Evolutionary conservation across 2,113 vertebrate species (phyloP).

Genomic region (Rallus limicola): DNA sequence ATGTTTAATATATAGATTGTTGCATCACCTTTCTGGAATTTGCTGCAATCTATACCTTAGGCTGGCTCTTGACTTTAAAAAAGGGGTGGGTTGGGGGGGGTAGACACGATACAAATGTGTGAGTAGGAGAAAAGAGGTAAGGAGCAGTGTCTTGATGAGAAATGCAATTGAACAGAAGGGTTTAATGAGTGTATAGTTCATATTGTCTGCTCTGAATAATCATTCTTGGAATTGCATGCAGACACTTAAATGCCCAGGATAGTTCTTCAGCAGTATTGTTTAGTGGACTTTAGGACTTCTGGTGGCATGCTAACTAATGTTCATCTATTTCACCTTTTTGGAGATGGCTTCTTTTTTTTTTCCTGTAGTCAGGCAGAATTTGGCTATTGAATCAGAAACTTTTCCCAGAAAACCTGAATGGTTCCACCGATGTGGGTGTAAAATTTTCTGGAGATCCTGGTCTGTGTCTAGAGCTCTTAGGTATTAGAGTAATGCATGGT

Average conservation of each 20-base stretch:
- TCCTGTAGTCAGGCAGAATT: fast-evolving
- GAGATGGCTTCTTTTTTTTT: background rate
- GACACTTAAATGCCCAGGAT: background rate
- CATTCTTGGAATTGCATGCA: background rate
- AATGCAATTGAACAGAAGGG: background rate
- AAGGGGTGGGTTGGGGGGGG: no score
- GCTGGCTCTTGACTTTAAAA: background rate
- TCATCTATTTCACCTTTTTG: background rate
- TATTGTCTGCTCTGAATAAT: background rate
- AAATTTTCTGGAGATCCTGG: background rate
- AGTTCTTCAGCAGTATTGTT: background rate
- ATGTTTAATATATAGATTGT: background rate
- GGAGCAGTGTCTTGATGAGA: background rate
- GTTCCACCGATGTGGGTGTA: background rate
- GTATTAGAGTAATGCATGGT: background rate
- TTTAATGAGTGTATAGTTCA: background rate
- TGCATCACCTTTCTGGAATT: background rate
- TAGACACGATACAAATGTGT: background rate
- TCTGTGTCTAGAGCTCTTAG: background rate
- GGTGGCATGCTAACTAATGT: background rate
- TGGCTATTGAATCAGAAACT: background rate
- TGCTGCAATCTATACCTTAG: background rate
- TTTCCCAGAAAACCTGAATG: background rate
- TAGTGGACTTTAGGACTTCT: background rate
- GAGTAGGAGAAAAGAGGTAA: background rate